Evolutionary conservation across 2,797 vertebrate species (phyloP), one percentile per base, ranked within the genome.

Genomic region (Antennarius maculatus): DNA sequence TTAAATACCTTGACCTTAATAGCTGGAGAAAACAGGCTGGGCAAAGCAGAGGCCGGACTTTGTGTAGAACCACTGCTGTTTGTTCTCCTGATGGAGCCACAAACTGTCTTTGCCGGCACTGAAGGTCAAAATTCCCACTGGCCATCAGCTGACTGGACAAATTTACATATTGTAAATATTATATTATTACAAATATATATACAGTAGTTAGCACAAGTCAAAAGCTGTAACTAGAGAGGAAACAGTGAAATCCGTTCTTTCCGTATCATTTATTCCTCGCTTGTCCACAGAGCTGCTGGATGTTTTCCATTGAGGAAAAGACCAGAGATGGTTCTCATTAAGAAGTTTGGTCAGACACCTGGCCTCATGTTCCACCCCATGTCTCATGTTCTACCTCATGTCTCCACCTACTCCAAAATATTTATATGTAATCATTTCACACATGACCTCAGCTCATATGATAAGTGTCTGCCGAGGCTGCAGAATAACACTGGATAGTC

Each of bases 381-480:
- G 55, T 34, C 69, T 80, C 71, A 56, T 61, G 76, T 84, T 86
- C 79, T 74, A 66, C 53, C 49, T 5, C 1, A 6, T 70, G 60
- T 34, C 65, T 62, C 60, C 23, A 76, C 66, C 68, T 59, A 46
- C 54, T 63, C 28, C 66, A 50, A 48, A 69, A 79, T 86, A 81
- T 88, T 87, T 83, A 82, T 48, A 81, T 79, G n/a, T 84, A 79
- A 79, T 78, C 69, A 77, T n/a, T 61, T 45, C 16, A 18, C 41
- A 58, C 51, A 51, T 47, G 29, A 14, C 60, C 43, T 66, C 66
- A 41, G 53, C 49, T 68, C 61, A 45, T 57, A 64, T 52, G 57
- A 54, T 18, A 47, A 23, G 18, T 49, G 39, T 65, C 28, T 34
- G 50, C 65, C 51, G 42, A 56, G 47, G 42, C 43, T 58, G 61